Percentiles rank a stretch among this genome's conserved stretches.
These are phyloP conservation scores for Mimachlamys varia DNA, from an alignment of 2,888 invertebrate species.

Conservation along the genomic window DNA sequence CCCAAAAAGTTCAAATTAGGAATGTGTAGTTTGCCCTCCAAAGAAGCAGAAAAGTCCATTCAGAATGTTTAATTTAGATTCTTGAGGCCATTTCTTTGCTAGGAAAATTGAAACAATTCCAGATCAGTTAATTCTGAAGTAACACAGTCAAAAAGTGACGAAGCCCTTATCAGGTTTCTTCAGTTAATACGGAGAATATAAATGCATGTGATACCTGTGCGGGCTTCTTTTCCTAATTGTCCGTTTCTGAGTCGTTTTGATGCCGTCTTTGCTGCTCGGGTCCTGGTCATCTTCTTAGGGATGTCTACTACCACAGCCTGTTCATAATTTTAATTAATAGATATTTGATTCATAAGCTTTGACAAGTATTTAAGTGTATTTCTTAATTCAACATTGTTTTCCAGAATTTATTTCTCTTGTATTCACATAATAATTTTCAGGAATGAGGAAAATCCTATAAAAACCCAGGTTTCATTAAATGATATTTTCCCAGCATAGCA, in stretches of 20 bases:
- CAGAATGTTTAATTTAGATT: background rate
- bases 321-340: background rate
- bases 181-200: background rate
- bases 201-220: background rate
- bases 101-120: background rate
- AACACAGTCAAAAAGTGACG: too few species aligned
- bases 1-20: background rate
- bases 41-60: too few species aligned
- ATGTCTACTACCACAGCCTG: slow-evolving; percentile 21
- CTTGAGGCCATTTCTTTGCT: background rate
- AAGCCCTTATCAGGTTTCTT: background rate
- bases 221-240: background rate
- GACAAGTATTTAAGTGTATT: too few species aligned
- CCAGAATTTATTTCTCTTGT: background rate
- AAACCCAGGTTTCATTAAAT: too few species aligned
- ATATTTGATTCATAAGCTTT: background rate
- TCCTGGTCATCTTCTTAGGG: background rate
- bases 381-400: background rate
- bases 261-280: background rate
- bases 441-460: too few species aligned
- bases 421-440: too few species aligned
- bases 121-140: background rate
- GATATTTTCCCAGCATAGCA: background rate
- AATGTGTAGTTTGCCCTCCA: background rate
- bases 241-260: background rate